Base-by-base conservation (phyloP, 1,140 invertebrate species). In the Steinernema khuongi region DNA sequence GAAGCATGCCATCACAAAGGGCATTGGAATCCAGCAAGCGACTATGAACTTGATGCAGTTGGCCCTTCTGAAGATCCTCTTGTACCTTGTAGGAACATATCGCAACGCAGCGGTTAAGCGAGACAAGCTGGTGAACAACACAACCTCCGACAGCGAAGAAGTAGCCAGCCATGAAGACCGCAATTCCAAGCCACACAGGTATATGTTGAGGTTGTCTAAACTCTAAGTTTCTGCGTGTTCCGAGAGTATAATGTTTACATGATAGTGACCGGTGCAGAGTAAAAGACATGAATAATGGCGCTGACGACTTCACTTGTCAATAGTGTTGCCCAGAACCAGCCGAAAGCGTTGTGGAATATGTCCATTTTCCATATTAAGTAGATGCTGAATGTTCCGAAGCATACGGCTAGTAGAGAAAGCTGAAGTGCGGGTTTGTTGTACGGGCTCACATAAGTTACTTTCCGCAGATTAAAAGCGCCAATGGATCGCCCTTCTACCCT, bases 281-380 rank as follows among this genome's bases (percentile, higher is more conserved):
- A 60, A 22, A 11, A 60, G 14, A 60, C 50, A 22, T 60, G 50
- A 60, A 60, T 2, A 26, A 60, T 2, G 22, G 14, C 26, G 50
- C 22, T 60, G 19, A 22, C 22, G 26, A 60, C 50, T 22, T 60
- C 50, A 4, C 50, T 22, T 26, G 26, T 7, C 11, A 22, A n/a
- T 4, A 14, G 50, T n/a, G 14, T 60, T 22, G 50, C 50, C 50
- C 50, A 60, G 26, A 60, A 60, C 11, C 50, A 60, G 14, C 50
- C 50, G 19, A 60, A 60, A 60, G 50, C 50, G 50, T 60, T 60
- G 50, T 60, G 11, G 26, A 60, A 60, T 11, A 60, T 60, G 11
- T 60, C 22, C 50, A 60, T 60, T 22, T 22, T 14, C 26, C 26
- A n/a, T 7, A 60, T 60, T n/a, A 60, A 22, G 50, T 60, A 60